Evolutionary conservation across 2,797 vertebrate species (phyloP).

Genomic region (Peromyscus aztecus): DNA sequence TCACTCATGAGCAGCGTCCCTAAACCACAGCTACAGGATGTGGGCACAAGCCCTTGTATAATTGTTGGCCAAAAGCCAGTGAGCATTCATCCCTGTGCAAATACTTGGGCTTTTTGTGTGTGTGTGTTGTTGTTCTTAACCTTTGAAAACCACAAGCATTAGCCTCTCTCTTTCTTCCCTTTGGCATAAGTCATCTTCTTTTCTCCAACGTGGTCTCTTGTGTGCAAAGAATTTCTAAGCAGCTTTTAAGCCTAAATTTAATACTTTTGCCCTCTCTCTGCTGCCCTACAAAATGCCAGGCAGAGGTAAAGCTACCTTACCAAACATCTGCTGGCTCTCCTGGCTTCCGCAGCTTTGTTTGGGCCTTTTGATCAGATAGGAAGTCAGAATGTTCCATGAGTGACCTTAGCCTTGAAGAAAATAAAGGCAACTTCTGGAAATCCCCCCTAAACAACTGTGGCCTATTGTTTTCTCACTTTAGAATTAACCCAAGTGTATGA

Average conservation of each 20-base stretch:
- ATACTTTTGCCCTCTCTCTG: constrained; percentile 74
- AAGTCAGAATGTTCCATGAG: constrained; percentile 66
- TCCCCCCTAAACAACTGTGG: constrained; percentile 62
- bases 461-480: constrained; percentile 62
- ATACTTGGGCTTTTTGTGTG: constrained; percentile 71
- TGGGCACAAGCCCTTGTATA: constrained; percentile 82
- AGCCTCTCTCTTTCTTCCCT: constrained; percentile 79
- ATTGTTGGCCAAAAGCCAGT: constrained; percentile 78
- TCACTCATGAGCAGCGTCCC: constrained; percentile 84
- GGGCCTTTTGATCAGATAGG: constrained; percentile 76
- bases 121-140: constrained; percentile 67
- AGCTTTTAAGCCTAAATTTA: constrained; percentile 81
- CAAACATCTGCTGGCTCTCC: constrained; percentile 72
- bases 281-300: constrained; percentile 75
- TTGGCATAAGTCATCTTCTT: constrained; percentile 80
- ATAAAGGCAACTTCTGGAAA: constrained; percentile 78
- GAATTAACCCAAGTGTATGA: constrained; percentile 12
- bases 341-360: constrained; percentile 76
- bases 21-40: constrained; percentile 86
- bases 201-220: constrained; percentile 74
- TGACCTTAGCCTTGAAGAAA: constrained; percentile 80
- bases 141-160: constrained; percentile 84
- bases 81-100: constrained; percentile 83
- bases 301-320: constrained; percentile 71
- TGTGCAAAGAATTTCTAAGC: constrained; percentile 81